Evolutionary conservation across 2,888 invertebrate species (phyloP), one percentile per base, ranked within the genome.

Genomic region (Archips xylosteana): DNA sequence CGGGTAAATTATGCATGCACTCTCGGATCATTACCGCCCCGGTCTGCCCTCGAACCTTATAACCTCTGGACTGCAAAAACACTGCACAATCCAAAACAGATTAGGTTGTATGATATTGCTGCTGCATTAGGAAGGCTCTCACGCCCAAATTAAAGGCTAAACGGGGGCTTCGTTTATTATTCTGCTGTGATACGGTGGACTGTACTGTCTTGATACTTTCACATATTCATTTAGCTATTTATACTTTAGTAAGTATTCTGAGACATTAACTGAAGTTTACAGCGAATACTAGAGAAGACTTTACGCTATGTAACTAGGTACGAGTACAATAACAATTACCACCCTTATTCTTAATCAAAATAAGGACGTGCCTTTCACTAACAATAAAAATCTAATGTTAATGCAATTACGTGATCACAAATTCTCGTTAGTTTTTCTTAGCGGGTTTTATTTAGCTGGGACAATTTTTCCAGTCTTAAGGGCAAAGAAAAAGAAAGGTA

Each of bases 1-100:
- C 86, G 85, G 87, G 86, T 94, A 92, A 94, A 94, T 94, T 94
- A 94, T 94, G 94, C 94, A 94, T 94, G 88, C 91, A 89, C 87
- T 93, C 88, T 87, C 94, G 94, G 92, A 90, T 94, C 94, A 94
- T 94, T 94, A 94, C 94, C 93, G 80, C 81, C 77, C 57, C 57
- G 79, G 77, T 81, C 85, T 89, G 87, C 89, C 90, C 88, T 80
- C 89, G 88, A 88, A 87, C 88, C 87, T 89, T 89, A 85, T 85
- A 85, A 84, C 85, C 80, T 80, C 78, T 80, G 79, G 81, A 84
- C 82, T 82, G 82, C 81, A 81, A 85, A 79, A 62, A 49, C 62
- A 72, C 49, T 69, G 70, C 64, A 45, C 74, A 70, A 54, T 69
- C 69, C 64, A 65, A 74, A 64, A 73, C 42, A 59, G 63, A 73